Evolutionary conservation across 2,113 vertebrate genomes (phyloP), one percentile per base, ranked within the genome.

Genomic region (Nesospiza acunhae): DNA sequence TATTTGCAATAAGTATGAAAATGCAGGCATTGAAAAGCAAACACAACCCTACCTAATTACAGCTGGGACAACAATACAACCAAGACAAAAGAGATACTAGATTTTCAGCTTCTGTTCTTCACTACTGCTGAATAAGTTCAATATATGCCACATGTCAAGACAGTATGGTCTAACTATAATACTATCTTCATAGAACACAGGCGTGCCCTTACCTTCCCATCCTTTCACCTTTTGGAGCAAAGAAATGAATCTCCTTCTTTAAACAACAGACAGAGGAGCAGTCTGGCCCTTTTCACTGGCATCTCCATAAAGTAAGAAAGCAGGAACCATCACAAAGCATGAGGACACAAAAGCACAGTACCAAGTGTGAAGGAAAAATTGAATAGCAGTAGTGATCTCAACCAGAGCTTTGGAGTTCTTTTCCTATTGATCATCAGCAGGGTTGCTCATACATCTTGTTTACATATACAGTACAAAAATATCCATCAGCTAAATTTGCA

Each of bases 111-210:
- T 56, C 30, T 47, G 1, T 33, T 56, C 21, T 78, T 14, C 28
- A 31, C 50, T 73, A 37, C 16, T 53, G 6, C 22, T 75, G 5
- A 41, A 16, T 44, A 75, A 87, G 33, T 33, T 8, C 60, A 87
- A 47, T 35, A 46, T 9, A 3, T 0, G 13, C 5, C n/a, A 31
- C 13, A 17, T 2, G 4, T n/a, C 2, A 35, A 52, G 31, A 52
- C 21, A 56, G 11, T 20, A 5, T 14, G 5, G 15, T 60, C 27
- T 70, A 53, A 44, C 10, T 49, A 22, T 22, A 31, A 7, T 30
- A 11, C 22, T 13, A 5, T 63, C 33, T 24, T 55, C 13, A 39
- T 0, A 41, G n/a, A 85, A 37, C 22, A 52, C 2, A 64, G 11
- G 2, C 37, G 28, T 6, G 3, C 39, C 23, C 12, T 84, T 75